These are phyloP conservation scores for Puffinus mauretanicus DNA, from an alignment of 2,113 vertebrate species.

Conservation along the genomic window DNA sequence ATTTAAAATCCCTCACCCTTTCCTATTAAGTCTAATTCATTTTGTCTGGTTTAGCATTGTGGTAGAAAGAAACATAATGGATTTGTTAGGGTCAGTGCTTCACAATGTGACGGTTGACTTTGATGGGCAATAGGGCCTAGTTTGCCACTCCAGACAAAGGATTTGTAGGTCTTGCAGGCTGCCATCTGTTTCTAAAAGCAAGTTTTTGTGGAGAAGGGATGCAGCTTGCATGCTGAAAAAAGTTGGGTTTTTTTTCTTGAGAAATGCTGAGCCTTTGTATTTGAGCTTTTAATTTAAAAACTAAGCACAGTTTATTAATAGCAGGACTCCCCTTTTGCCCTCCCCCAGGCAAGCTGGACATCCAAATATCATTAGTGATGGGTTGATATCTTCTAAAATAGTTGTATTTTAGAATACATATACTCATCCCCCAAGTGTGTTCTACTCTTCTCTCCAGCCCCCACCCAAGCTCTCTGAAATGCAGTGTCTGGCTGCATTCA, in stretches of 20 bases:
- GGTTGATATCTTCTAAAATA: background rate
- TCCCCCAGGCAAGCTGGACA: background rate
- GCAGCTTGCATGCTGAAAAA: slow-evolving; percentile 54
- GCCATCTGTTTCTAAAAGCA: slow-evolving; percentile 74
- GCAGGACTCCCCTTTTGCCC: background rate
- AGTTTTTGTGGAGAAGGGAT: slow-evolving; percentile 29
- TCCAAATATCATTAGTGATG: background rate
- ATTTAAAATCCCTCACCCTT: slow-evolving; percentile 45
- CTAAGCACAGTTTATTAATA: background rate
- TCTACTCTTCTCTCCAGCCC: background rate
- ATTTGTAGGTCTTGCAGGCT: slow-evolving; percentile 59
- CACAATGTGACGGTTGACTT: slow-evolving; percentile 67
- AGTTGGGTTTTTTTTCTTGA: background rate
- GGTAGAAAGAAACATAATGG: slow-evolving; percentile 68
- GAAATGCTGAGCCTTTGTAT: background rate
- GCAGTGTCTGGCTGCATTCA: background rate
- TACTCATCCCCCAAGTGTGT: background rate
- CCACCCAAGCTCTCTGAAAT: background rate
- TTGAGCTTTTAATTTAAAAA: background rate
- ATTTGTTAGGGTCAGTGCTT: slow-evolving; percentile 75
- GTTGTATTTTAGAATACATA: background rate
- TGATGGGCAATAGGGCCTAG: slow-evolving; percentile 55
- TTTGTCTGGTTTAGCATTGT: slow-evolving; percentile 58
- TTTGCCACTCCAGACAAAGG: slow-evolving; percentile 68
- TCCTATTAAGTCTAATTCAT: slow-evolving; percentile 47